Evolutionary conservation across 2,113 vertebrate species (phyloP).

Genomic region (Scalopus aquaticus): DNA sequence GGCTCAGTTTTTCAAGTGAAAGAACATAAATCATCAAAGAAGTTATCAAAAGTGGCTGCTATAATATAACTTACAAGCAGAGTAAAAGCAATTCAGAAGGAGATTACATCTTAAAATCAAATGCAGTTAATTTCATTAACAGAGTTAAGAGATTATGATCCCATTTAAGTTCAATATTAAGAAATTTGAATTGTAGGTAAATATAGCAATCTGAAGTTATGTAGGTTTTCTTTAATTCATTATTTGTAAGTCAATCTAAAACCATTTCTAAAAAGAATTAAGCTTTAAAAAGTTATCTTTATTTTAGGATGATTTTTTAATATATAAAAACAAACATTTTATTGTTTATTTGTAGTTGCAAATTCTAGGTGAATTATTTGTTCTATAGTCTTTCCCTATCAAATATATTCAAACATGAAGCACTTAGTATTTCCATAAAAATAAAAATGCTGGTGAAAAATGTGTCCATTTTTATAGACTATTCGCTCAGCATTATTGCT

Average conservation of each 20-base stretch:
- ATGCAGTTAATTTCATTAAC: background rate
- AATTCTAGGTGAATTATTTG: background rate
- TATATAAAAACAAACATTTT: background rate
- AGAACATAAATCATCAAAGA: background rate
- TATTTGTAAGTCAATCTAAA: background rate
- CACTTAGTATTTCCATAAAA: conserved; percentile 61
- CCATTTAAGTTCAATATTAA: background rate
- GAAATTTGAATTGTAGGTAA: background rate
- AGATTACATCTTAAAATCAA: background rate
- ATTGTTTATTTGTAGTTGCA: conserved; percentile 1
- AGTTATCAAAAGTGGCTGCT: background rate
- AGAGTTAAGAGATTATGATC: background rate
- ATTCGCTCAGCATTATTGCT: conserved; percentile 54
- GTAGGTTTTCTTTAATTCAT: background rate
- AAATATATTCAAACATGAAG: conserved; percentile 13
- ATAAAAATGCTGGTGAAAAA: conserved; percentile 57
- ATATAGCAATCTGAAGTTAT: background rate
- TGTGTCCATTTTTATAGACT: conserved; percentile 38
- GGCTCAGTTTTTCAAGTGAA: background rate
- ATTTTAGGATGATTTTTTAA: background rate
- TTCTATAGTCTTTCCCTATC: background rate
- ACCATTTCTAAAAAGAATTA: background rate
- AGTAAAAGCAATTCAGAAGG: background rate
- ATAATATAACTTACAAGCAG: background rate
- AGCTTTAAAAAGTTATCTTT: background rate